Evolutionary conservation across 2,113 vertebrate genomes (phyloP).

Genomic region (Miniopterus natalensis): DNA sequence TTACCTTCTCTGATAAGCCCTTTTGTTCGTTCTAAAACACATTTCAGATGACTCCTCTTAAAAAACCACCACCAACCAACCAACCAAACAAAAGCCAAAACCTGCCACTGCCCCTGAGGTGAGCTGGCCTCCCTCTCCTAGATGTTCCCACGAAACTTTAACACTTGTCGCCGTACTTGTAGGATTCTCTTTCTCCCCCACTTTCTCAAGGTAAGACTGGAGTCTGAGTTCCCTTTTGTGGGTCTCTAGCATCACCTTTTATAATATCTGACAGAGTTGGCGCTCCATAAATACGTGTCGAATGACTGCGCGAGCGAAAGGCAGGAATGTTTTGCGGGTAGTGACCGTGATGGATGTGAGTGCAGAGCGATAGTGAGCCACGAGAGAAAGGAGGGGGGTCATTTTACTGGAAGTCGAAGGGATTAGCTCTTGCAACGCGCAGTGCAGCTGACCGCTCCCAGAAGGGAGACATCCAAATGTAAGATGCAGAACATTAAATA

Average conservation of each 20-base stretch:
- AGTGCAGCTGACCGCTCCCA: conserved; percentile 80
- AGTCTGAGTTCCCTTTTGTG: not conserved
- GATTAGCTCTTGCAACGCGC: conserved; percentile 78
- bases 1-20: not conserved
- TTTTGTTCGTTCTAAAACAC: not conserved
- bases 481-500: conserved; percentile 87
- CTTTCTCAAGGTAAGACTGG: not conserved
- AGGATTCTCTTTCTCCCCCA: not conserved
- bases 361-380: conserved; percentile 53
- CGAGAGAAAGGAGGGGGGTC: conserved; percentile 52
- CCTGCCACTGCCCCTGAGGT: not conserved
- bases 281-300: not conserved
- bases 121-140: not conserved
- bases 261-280: not conserved
- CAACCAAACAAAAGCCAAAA: not conserved
- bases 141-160: not conserved
- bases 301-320: conserved; percentile 45
- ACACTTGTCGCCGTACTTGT: not conserved
- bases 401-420: conserved; percentile 84
- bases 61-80: not conserved
- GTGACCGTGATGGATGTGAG: conserved; percentile 37
- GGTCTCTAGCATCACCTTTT: not conserved
- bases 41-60: not conserved
- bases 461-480: conserved; percentile 85
- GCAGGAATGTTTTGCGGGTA: conserved; percentile 45